Conservation (phyloP, 2,797 vertebrate species). For the Hippocampus kuda region DNA sequence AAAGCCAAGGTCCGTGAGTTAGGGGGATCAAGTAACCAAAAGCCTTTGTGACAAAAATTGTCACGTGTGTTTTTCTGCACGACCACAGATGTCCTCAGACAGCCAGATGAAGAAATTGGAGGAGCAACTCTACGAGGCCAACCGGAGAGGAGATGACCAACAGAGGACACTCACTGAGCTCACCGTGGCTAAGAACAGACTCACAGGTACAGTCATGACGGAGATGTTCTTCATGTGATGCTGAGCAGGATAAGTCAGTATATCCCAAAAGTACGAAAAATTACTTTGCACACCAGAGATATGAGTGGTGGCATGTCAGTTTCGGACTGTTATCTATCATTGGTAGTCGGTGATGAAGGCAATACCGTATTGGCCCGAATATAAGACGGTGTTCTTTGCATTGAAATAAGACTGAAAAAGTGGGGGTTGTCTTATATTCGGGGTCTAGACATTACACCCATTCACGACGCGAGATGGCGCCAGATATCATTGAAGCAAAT, state of each 20-base stretch:
- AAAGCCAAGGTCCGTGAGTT: constrained; percentile 65
- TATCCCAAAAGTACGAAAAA: too few relatives aligned
- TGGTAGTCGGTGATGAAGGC: too few relatives aligned
- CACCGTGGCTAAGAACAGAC: constrained; percentile 65
- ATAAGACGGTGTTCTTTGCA: too few relatives aligned
- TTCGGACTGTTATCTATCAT: too few relatives aligned
- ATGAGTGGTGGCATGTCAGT: too few relatives aligned
- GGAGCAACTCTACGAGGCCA: constrained; percentile 67
- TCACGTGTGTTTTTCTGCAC: neutral
- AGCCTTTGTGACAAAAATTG: neutral
- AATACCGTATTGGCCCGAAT: too few relatives aligned
- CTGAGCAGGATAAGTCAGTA: neutral
- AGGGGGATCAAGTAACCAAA: neutral
- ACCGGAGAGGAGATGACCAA: constrained; percentile 68
- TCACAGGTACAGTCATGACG: constrained; percentile 53
- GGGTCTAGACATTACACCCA: too few relatives aligned
- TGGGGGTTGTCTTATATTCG: too few relatives aligned
- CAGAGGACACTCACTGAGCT: constrained; percentile 67
- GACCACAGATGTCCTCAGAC: constrained; percentile 63
- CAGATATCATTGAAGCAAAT: too few relatives aligned
- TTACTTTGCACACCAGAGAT: too few relatives aligned
- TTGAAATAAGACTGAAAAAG: too few relatives aligned
- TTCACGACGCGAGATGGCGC: too few relatives aligned
- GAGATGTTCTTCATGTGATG: neutral
- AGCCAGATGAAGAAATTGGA: constrained; percentile 69